These are phyloP conservation scores for Spongilla lacustris DNA, from an alignment of 37 sponge, comb jelly and placozoan species.

Conservation along the genomic window DNA sequence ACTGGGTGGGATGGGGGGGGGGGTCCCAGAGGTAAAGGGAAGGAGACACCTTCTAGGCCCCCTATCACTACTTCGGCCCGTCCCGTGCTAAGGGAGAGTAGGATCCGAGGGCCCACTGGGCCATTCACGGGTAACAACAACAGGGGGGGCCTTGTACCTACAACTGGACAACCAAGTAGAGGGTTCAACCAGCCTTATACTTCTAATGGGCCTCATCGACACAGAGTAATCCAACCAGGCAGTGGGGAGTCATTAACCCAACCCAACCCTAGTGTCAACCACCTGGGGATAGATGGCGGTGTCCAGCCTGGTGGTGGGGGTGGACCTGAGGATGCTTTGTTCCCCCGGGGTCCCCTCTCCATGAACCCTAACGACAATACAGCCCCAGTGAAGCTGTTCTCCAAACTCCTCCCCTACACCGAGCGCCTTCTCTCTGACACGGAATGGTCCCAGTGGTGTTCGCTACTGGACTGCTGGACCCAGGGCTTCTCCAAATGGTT, in stretches of 20 bases:
- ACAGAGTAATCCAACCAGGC: constrained; percentile 1
- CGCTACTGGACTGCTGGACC: constrained; percentile 1
- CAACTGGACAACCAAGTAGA: constrained; percentile 1
- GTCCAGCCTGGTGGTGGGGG: background rate
- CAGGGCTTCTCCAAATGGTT: constrained; percentile 1
- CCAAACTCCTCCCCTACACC: constrained; percentile 1
- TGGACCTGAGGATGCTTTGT: constrained; percentile 1
- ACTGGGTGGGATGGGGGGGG: background rate
- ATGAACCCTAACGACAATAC: constrained; percentile 1
- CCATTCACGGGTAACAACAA: constrained; percentile 1
- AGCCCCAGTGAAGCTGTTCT: constrained; percentile 1
- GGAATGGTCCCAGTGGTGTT: constrained; percentile 1
- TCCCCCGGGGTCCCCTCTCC: constrained; percentile 1
- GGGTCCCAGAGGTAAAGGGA: constrained; percentile 1
- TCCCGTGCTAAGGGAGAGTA: background rate
- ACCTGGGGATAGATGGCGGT: constrained; percentile 1
- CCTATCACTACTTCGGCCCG: constrained; percentile 1
- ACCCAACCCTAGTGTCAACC: constrained; percentile 1
- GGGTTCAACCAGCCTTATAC: constrained; percentile 1
- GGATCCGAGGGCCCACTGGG: constrained; percentile 1
- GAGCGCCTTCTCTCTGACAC: constrained; percentile 1
- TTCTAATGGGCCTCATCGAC: constrained; percentile 1
- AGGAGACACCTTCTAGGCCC: constrained; percentile 1
- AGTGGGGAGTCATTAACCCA: constrained; percentile 1
- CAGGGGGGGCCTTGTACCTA: constrained; percentile 1